Conservation (phyloP, 92 coral and sea anemone species). For the Porites divaricata region DNA sequence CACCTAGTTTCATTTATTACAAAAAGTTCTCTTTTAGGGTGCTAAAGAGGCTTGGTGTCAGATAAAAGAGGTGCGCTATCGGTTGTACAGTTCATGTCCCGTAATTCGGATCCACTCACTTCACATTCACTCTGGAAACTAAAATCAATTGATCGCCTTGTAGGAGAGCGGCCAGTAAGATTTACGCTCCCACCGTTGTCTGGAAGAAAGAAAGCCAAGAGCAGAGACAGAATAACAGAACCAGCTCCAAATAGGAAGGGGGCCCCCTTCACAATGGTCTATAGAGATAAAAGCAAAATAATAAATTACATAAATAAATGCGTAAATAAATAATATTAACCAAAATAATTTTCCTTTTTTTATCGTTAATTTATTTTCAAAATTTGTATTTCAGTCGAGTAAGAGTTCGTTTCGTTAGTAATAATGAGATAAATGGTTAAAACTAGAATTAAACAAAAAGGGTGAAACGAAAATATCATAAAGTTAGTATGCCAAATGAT, state of each 20-base stretch:
- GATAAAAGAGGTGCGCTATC: constrained; percentile 63
- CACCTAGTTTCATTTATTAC: too few species aligned
- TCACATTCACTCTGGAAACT: constrained; percentile 60
- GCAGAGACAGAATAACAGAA: constrained; percentile 90
- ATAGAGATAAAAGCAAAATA: background rate
- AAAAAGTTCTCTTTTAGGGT: too few species aligned
- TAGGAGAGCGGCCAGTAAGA: constrained; percentile 68
- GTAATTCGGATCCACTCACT: constrained; percentile 35
- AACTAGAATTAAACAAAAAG: too few species aligned
- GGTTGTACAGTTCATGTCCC: constrained; percentile 33
- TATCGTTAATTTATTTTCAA: too few species aligned
- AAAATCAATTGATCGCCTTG: constrained; percentile 64
- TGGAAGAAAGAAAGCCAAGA: constrained; percentile 95
- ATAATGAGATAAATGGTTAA: too few species aligned
- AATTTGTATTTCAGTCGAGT: too few species aligned
- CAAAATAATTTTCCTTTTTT: too few species aligned
- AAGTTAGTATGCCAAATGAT: too few species aligned
- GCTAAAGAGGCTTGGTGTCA: constrained; percentile 41
- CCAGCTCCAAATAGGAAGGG: constrained; percentile 99
- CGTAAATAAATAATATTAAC: too few species aligned
- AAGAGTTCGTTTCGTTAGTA: too few species aligned
- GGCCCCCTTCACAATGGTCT: constrained; percentile 94
- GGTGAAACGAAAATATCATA: too few species aligned
- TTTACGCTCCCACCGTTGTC: constrained; percentile 70
- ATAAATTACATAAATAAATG: too few species aligned